Evolutionary conservation across 2,888 invertebrate genomes (phyloP).

Genomic region (Bembecia ichneumoniformis): DNA sequence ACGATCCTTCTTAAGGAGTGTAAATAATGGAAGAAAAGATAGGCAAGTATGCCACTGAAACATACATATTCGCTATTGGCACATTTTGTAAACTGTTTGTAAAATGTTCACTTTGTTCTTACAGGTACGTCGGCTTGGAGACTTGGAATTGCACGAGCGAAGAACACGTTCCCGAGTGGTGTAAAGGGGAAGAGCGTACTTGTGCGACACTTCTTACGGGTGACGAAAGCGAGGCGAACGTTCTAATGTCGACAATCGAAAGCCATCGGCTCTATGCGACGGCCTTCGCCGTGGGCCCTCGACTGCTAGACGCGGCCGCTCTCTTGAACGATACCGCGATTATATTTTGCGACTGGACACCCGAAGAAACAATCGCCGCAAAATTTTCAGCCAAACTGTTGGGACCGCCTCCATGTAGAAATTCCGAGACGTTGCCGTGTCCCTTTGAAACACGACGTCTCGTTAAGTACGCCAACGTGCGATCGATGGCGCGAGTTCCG

Average conservation of each 20-base stretch:
- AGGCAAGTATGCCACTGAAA: background rate
- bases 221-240: constrained; percentile 26
- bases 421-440: constrained; percentile 19
- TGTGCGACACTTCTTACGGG: constrained; percentile 35
- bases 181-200: constrained; percentile 27
- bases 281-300: constrained; percentile 18
- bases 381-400: constrained; percentile 15
- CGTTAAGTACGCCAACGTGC: constrained; percentile 39
- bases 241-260: constrained; percentile 21
- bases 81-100: background rate
- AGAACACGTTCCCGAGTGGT: constrained; percentile 73
- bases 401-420: constrained; percentile 41
- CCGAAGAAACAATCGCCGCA: constrained; percentile 13
- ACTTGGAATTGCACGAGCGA: constrained; percentile 58
- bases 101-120: background rate
- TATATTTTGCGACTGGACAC: constrained; percentile 33
- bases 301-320: constrained; percentile 9
- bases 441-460: constrained; percentile 49
- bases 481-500: constrained; percentile 30
- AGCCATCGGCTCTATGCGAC: constrained; percentile 21
- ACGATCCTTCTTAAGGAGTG: background rate
- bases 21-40: background rate
- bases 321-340: constrained; percentile 5
- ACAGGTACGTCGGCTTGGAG: background rate
- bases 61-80: background rate